phyloP scores from a whole-genome alignment of 2,797 vertebrate species.

The Numenius phaeopus region DNA sequence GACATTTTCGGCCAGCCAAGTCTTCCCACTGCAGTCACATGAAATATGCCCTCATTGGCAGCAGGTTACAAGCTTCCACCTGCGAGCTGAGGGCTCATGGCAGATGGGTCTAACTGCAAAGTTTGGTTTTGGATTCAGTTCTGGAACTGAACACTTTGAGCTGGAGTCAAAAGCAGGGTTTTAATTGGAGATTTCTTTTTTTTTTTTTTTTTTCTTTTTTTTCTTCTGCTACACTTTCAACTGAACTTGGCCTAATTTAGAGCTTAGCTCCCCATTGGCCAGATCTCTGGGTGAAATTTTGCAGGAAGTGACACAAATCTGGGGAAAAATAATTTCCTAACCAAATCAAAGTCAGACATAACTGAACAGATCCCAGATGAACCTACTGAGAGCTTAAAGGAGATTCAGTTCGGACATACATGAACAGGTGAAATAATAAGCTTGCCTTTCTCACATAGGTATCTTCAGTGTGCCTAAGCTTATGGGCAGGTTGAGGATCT shows the following conservation, averaged over 20 bases:
- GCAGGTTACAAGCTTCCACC: conserved; percentile 12
- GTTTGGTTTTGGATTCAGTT: conserved; percentile 47
- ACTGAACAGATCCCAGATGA: background rate
- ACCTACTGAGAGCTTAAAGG: background rate
- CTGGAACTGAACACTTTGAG: conserved; percentile 16
- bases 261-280: background rate
- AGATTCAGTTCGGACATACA: background rate
- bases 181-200: background rate
- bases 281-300: background rate
- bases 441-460: background rate
- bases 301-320: background rate
- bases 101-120: conserved; percentile 29
- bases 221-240: background rate
- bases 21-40: background rate
- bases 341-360: background rate
- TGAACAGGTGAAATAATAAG: background rate
- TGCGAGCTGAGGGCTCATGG: background rate
- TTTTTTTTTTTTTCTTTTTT: background rate
- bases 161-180: background rate
- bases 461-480: background rate
- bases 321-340: background rate
- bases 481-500: background rate
- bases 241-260: background rate
- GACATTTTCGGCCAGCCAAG: conserved; percentile 16
- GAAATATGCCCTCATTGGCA: conserved; percentile 34